Percentiles rank a stretch among this genome's conserved stretches.
Evolutionary conservation across 2,888 invertebrate genomes (phyloP).

Genomic region (Drosophila merina): DNA sequence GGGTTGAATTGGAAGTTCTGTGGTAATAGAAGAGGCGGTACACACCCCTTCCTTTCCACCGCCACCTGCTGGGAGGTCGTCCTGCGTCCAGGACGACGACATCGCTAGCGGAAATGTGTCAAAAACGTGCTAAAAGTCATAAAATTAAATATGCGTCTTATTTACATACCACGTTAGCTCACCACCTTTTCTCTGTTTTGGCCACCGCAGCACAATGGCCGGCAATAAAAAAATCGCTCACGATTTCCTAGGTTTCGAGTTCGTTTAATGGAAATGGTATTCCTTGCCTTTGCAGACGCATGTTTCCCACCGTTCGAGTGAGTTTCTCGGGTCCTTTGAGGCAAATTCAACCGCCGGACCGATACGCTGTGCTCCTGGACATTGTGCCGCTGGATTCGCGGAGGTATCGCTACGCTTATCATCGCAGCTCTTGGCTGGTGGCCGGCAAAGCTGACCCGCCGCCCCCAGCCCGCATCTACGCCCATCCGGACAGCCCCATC

Average conservation of each 20-base stretch:
- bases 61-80: slow-evolving; percentile 23
- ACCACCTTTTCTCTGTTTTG: slow-evolving; percentile 10
- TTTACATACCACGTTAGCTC: slow-evolving; percentile 63
- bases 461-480: slow-evolving; percentile 95
- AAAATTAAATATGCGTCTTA: slow-evolving; percentile 80
- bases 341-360: slow-evolving; percentile 89
- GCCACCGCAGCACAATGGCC: slow-evolving; percentile 34
- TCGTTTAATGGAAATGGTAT: background rate
- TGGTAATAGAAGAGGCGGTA: background rate
- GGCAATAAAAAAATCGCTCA: slow-evolving; percentile 61
- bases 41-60: slow-evolving; percentile 11
- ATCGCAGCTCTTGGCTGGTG: slow-evolving; percentile 98
- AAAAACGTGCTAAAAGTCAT: slow-evolving; percentile 80
- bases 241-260: slow-evolving; percentile 11
- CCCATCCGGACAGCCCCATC: slow-evolving; percentile 98
- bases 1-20: background rate
- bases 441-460: slow-evolving; percentile 99
- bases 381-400: slow-evolving; percentile 98
- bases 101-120: slow-evolving; percentile 75
- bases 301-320: slow-evolving; percentile 98
- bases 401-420: slow-evolving; percentile 98
- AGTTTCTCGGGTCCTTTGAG: slow-evolving; percentile 91
- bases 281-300: slow-evolving; percentile 88
- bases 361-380: slow-evolving; percentile 97
- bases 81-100: slow-evolving; percentile 40